A percentile compares a stretch with the other conserved stretches of the same genome.
Evolutionary conservation across 92 coral and sea anemone species (phyloP).

Genomic region (Siderastrea siderea): DNA sequence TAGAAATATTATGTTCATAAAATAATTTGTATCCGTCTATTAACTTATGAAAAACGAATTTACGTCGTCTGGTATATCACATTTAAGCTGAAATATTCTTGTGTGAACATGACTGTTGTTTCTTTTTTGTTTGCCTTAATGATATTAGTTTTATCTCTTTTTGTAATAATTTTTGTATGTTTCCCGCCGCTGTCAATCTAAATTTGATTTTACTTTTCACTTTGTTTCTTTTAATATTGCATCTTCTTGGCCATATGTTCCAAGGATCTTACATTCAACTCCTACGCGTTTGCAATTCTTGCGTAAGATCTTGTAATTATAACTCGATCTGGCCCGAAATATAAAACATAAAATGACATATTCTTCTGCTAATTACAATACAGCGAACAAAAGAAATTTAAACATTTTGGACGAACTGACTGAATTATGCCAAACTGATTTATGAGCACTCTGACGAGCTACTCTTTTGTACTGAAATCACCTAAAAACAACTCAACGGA

Average conservation of each 20-base stretch:
- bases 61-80: background rate
- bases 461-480: background rate
- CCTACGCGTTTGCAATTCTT: background rate
- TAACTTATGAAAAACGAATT: background rate
- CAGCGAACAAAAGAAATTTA: no score
- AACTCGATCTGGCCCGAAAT: no score
- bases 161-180: background rate
- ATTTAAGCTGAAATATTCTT: background rate
- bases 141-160: background rate
- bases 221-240: background rate
- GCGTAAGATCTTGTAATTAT: background rate
- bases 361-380: no score
- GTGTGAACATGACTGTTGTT: background rate
- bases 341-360: no score
- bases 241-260: background rate
- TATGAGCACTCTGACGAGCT: no score
- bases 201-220: background rate
- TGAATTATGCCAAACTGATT: no score
- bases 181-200: background rate
- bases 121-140: background rate
- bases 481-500: background rate
- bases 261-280: background rate
- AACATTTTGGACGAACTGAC: no score
- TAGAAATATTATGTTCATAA: background rate
- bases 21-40: conserved; percentile 1